Base-by-base conservation (phyloP, 2,888 invertebrate species). In the Lottia scabra region DNA sequence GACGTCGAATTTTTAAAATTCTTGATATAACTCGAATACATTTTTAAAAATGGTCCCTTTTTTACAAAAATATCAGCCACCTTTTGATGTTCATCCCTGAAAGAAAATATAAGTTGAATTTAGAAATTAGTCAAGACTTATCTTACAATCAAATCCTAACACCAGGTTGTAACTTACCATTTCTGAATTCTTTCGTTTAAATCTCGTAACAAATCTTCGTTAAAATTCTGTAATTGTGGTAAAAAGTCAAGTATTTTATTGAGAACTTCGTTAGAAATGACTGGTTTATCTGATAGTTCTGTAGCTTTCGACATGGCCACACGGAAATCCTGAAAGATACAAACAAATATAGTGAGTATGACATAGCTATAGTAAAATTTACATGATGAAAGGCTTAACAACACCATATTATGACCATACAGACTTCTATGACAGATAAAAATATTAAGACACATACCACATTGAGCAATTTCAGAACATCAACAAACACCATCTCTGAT, bases 41-140 rank as follows among this genome's bases (percentile, higher is more conserved):
- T 85, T 84, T 92, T 92, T 15, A 92, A 87, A 84, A 92, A 92
- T 26, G 92, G 92, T n/a, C 92, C 92, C 81, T 91, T 92, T 81
- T 90, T 90, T 6, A 92, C 91, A 81, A 92, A 91, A 27, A 92
- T 90, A 84, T 92, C 92, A 2, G 92, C 90, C 45, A 92, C 90
- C 83, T 90, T 90, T 46, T 84, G 85, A 15, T 81, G 75, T 67
- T 83, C 81, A 19, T 89, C 87, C 90, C 89, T 89, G 75, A 8
- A 73, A 80, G 72, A 48, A 64, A 71, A 45, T 26, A 66, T 27
- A 38, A 65, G n/a, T 26, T 27, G 1, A 65, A 26, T 0, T 23
- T 4, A 23, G n/a, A 23, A 6, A 4, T 2, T 23, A 65, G 8
- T 1, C 10, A 27, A 27, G 27, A 26, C 3, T 27, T 65, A n/a